Evolutionary conservation across 64 coral and sea anemone genomes (phyloP), one percentile per base, ranked within the genome.

Genomic region (Porites australiensis): DNA sequence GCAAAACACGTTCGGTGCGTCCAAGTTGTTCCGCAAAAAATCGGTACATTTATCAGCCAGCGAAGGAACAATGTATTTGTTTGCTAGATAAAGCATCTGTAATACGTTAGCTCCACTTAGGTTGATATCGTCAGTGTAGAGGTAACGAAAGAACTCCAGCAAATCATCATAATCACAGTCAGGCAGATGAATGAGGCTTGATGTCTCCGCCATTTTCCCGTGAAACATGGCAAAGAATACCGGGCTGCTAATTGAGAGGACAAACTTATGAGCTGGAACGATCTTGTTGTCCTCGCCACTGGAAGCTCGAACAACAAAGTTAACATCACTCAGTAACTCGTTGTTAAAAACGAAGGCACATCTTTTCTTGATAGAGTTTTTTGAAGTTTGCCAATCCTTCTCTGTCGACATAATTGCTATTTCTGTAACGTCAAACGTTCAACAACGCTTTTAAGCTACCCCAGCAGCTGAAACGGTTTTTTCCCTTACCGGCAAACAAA

Each of bases 221-320:
- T 83, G 62, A 63, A 92, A 84, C 89, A 92, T 92, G 3, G 89
- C 89, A 27, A 64, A 62, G 51, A 92, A 92, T 9, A 92, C 89
- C 8, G 89, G 89, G n/a, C 89, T 92, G 18, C 89, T 84, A 48
- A 92, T 64, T 8, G 89, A 81, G 59, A 92, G 60, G 4, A 92
- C 57, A 58, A 74, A 92, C 70, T 92, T 92, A 79, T 92, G 89
- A 75, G 89, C 89, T 47, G 89, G 67, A 50, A 92, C 50, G 10
- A 59, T 50, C 2, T 50, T 20, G 54, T 58, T 37, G 1, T 5
- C 20, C 2, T 84, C 79, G 13, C 55, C 62, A 45, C 20, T 74
- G 10, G 70, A 84, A 8, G 50, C 63, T 48, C 58, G 16, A 1
- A 61, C 79, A 10, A 62, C 44, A 8, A 92, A 92, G 9, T 81